Percentiles rank a stretch among this genome's conserved stretches.
These are phyloP conservation scores for Drosophila stalkeri DNA, from an alignment of 2,888 invertebrate species.

Conservation along the genomic window DNA sequence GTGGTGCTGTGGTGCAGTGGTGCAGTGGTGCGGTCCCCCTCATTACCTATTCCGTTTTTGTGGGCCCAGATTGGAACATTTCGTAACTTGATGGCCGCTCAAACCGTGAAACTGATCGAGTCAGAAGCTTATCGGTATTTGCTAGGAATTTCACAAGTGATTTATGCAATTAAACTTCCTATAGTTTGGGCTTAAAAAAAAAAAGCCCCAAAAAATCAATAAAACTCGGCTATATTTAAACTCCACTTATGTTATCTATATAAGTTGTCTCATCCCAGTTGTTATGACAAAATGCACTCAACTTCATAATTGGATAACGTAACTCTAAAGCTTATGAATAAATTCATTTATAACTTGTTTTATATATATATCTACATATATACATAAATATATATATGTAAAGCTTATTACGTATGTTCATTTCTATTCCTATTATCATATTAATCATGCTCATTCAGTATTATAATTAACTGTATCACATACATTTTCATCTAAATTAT, in stretches of 20 bases:
- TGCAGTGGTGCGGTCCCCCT: constrained; percentile 16
- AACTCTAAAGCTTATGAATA: neutral
- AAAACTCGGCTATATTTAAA: neutral
- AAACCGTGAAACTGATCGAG: constrained; percentile 47
- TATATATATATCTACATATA: neutral
- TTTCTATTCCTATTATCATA: neutral
- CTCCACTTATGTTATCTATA: neutral
- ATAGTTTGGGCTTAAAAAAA: neutral
- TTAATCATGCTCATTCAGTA: too few relatives aligned
- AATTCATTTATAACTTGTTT: neutral
- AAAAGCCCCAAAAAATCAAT: neutral
- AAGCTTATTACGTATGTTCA: neutral
- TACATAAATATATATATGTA: neutral
- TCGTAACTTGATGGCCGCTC: constrained; percentile 32
- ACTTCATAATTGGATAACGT: neutral
- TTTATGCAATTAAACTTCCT: constrained; percentile 34
- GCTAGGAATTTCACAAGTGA: constrained; percentile 38
- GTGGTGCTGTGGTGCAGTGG: neutral
- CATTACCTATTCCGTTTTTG: constrained; percentile 60
- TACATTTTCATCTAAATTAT: neutral
- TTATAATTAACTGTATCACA: neutral
- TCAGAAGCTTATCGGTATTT: constrained; percentile 37
- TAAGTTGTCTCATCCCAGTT: neutral
- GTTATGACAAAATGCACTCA: neutral
- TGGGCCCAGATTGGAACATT: constrained; percentile 64